Evolutionary conservation across 2,797 vertebrate species (phyloP).

Genomic region (Lacerta bilineata): DNA sequence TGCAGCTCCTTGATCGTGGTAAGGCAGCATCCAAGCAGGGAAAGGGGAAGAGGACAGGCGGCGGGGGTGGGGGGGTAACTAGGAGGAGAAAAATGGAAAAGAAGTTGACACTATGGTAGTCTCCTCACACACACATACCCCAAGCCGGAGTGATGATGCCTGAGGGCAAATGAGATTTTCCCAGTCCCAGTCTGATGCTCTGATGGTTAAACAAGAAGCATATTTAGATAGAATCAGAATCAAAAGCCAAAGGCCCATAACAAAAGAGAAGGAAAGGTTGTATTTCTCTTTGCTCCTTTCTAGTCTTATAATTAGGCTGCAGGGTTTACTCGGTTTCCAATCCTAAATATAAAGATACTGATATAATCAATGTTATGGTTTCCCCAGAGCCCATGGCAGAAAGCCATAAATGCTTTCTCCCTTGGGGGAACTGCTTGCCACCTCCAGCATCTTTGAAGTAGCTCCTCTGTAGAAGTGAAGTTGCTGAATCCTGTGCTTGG

Average conservation of each 20-base stretch:
- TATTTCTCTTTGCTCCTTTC: not conserved
- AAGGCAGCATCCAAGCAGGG: slow-evolving; percentile 28
- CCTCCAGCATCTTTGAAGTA: not conserved
- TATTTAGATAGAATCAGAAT: not conserved
- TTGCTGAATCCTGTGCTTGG: not conserved
- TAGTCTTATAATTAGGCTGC: not conserved
- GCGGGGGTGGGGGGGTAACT: too few species aligned
- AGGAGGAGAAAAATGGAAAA: not conserved
- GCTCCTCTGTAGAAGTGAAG: not conserved
- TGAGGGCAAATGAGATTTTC: not conserved
- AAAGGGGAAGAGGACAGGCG: not conserved
- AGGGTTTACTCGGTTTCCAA: not conserved
- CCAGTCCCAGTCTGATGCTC: not conserved
- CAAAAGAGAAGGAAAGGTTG: not conserved
- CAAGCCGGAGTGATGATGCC: not conserved
- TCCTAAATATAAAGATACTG: slow-evolving; percentile 1
- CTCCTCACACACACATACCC: too few species aligned
- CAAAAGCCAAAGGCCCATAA: not conserved
- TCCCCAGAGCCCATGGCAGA: slow-evolving; percentile 13
- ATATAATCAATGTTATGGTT: not conserved
- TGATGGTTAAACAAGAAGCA: not conserved
- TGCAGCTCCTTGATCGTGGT: slow-evolving; percentile 91
- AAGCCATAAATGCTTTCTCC: not conserved
- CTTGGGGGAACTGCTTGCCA: not conserved
- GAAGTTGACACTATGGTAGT: not conserved